phyloP scores from a whole-genome alignment of 2,888 invertebrate genomes.

The Hyposoter dolosus region DNA sequence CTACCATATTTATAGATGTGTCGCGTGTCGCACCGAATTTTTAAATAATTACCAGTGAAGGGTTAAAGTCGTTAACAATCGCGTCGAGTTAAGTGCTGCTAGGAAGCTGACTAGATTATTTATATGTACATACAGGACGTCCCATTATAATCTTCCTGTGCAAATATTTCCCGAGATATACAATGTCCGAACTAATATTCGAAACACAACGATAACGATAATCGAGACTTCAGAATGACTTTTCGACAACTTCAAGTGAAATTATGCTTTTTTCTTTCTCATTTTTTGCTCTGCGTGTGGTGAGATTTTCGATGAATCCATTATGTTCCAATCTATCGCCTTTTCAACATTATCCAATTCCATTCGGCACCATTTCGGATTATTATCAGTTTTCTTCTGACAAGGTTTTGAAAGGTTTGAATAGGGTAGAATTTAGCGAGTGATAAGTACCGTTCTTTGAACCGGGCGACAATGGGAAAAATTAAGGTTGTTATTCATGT shows the following conservation, averaged over 20 bases:
- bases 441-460: neutral
- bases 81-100: conserved; percentile 79
- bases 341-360: neutral
- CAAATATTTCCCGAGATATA: neutral
- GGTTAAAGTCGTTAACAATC: conserved; percentile 69
- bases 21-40: conserved; percentile 31
- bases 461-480: neutral
- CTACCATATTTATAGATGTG: conserved; percentile 19
- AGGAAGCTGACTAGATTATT: conserved; percentile 84
- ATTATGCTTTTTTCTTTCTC: neutral
- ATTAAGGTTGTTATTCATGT: neutral
- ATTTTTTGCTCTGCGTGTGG: neutral
- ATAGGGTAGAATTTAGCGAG: neutral
- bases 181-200: neutral
- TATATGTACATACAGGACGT: conserved; percentile 47
- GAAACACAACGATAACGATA: neutral
- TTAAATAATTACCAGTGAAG: conserved; percentile 68
- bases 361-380: neutral
- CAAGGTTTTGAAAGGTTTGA: neutral
- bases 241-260: neutral
- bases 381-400: neutral
- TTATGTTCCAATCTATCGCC: neutral
- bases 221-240: neutral
- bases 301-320: neutral
- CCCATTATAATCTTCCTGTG: neutral